Evolutionary conservation across 2,113 vertebrate genomes (phyloP).

Genomic region (Anguilla japonica): DNA sequence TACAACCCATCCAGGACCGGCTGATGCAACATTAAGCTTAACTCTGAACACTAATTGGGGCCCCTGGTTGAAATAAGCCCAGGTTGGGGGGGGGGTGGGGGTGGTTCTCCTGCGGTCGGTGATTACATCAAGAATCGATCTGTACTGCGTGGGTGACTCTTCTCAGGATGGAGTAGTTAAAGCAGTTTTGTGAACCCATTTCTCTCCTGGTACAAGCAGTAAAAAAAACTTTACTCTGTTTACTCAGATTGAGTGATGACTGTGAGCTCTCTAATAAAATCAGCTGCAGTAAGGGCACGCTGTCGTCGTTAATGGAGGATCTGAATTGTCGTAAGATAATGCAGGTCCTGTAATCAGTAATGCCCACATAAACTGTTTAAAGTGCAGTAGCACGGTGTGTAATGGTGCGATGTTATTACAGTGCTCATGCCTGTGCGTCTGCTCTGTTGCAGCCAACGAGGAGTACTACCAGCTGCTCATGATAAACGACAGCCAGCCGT

Average conservation of each 20-base stretch:
- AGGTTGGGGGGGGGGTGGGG: too few species aligned
- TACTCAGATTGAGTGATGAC: not conserved
- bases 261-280: not conserved
- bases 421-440: constrained; percentile 31
- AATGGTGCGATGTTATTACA: not conserved
- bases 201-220: not conserved
- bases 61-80: not conserved
- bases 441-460: constrained; percentile 77
- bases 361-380: not conserved
- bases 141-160: too few species aligned
- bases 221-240: not conserved
- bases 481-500: constrained; percentile 79
- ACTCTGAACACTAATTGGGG: not conserved
- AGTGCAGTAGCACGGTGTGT: not conserved
- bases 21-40: not conserved
- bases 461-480: constrained; percentile 89
- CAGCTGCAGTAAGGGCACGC: too few species aligned
- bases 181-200: not conserved
- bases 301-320: too few species aligned
- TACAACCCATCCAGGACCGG: not conserved
- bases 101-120: too few species aligned
- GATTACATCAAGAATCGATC: too few species aligned
- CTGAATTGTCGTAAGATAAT: not conserved
- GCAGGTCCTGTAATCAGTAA: not conserved
- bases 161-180: too few species aligned